Base-by-base conservation (phyloP, 1,140 invertebrate genomes). In the Wiebesia pumilae region DNA sequence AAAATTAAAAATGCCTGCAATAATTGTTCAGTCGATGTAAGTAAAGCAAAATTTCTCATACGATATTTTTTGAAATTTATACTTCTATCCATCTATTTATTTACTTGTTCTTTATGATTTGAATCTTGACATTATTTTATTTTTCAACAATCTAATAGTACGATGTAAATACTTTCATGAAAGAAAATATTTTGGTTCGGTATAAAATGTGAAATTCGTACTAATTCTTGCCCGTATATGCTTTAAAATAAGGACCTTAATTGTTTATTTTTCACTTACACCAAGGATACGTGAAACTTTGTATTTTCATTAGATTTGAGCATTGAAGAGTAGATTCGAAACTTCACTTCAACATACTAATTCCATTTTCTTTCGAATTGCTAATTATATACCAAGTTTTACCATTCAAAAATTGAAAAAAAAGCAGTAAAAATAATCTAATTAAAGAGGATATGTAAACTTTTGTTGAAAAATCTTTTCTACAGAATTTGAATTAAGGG, bases 1-100 rank as follows among this genome's bases (percentile, higher is more conserved):
- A 83, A 83, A 83, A 83, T 87, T 65, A 58, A 83, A 83, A 80
- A 79, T 87, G 14, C 82, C 54, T 83, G 81, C 86, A 87, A 27
- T 87, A 78, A 81, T 83, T 79, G 30, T 75, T 84, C 81, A 87
- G 82, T 87, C 81, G 54, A 84, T 83, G 81, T 75, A 33, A 65
- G 24, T 54, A 38, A 81, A 87, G 33, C 3, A 75, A 87, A 84
- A 81, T 33, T 82, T 77, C 33, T 54, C 16, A 38, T 54, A 43
- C 24, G 10, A 47, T 81, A 77, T 30, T 7, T 65, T 2, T 33
- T 47, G 30, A 81, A 33, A 62, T 40, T 30, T 85, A 43, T 75
- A 73, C 21, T 71, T 62, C 16, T 62, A 35, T 71, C 16, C 16
- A 27, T 51, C n/a, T 85, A 12, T 85, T 71, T 35, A 14, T 62